Evolutionary conservation across 2,113 vertebrate genomes (phyloP).

Genomic region (Epinephelus moara): DNA sequence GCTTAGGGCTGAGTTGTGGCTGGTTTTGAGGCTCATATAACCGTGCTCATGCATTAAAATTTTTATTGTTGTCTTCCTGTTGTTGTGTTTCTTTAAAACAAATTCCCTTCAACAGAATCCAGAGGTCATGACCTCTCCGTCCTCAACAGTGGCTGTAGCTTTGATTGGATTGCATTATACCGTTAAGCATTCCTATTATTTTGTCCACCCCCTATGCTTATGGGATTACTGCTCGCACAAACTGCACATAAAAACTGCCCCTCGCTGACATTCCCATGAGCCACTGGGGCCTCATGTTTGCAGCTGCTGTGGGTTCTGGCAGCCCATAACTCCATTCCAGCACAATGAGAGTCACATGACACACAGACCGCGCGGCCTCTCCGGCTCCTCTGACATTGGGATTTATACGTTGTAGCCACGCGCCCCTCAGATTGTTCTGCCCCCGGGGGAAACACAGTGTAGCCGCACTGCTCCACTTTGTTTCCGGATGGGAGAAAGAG

Average conservation of each 20-base stretch:
- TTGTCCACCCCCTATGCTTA: background rate
- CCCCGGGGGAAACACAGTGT: constrained; percentile 7
- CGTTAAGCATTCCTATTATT: background rate
- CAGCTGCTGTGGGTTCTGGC: constrained; percentile 2
- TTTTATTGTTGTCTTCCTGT: too few species aligned
- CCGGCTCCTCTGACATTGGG: constrained; percentile 39
- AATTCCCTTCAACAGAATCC: background rate
- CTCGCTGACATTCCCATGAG: constrained; percentile 16
- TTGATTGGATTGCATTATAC: background rate
- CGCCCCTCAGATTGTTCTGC: constrained; percentile 27
- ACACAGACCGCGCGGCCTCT: background rate
- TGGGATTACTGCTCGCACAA: constrained; percentile 7
- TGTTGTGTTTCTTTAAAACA: background rate
- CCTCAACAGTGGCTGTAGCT: background rate
- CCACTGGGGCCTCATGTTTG: constrained; percentile 19
- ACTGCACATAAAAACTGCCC: constrained; percentile 1
- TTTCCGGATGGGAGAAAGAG: constrained; percentile 48
- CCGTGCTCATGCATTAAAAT: too few species aligned
- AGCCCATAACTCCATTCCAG: constrained; percentile 3
- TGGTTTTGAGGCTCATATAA: too few species aligned
- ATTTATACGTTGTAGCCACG: constrained; percentile 14
- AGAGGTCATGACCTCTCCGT: background rate
- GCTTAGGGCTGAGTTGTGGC: too few species aligned
- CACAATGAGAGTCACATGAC: constrained; percentile 37
- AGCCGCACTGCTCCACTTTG: constrained; percentile 41